These are phyloP conservation scores for Serranus cabrilla DNA, from an alignment of 2,797 vertebrate species.

Conservation along the genomic window DNA sequence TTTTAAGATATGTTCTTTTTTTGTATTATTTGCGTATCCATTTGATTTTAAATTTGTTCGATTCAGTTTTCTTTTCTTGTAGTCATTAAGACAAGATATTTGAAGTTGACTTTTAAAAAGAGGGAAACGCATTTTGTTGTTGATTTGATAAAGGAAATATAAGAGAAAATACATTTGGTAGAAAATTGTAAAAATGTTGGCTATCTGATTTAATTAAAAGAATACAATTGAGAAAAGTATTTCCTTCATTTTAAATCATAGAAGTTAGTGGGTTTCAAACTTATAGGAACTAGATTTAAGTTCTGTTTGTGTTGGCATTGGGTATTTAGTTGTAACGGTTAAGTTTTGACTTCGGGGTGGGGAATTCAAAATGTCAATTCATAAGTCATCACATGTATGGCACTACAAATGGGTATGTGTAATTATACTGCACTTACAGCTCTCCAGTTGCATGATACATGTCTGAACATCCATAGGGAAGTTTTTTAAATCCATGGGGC, in stretches of 20 bases:
- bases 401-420: not conserved
- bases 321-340: not conserved
- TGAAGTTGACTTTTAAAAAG: too few relatives aligned
- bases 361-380: not conserved
- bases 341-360: not conserved
- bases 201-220: not conserved
- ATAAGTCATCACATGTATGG: not conserved
- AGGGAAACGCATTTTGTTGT: too few relatives aligned
- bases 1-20: too few relatives aligned
- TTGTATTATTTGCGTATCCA: too few relatives aligned
- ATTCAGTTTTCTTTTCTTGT: too few relatives aligned
- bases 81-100: too few relatives aligned
- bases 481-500: constrained; percentile 99
- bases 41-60: too few relatives aligned
- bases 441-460: constrained; percentile 98
- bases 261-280: not conserved
- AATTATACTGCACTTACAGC: constrained; percentile 90
- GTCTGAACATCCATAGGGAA: constrained; percentile 99
- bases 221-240: not conserved
- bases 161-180: too few relatives aligned
- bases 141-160: too few relatives aligned
- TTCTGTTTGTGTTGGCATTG: not conserved
- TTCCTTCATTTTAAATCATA: not conserved
- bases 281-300: not conserved
- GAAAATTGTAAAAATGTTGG: not conserved